Base-by-base conservation (phyloP, 2,113 vertebrate genomes). In the Pterophyllum scalare region DNA sequence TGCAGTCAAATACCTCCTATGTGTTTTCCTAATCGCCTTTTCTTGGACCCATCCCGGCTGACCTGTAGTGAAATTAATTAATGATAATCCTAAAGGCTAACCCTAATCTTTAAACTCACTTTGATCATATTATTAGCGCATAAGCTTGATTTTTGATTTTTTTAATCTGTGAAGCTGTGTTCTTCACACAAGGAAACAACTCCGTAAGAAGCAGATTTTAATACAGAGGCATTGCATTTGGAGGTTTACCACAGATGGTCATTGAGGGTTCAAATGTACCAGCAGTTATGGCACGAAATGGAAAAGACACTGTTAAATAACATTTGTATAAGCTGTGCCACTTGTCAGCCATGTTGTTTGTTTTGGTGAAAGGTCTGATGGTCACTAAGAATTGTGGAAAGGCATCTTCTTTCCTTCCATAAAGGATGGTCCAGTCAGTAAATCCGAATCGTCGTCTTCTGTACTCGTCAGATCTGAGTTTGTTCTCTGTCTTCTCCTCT, bases 21-120 rank as follows among this genome's bases (percentile, higher is more conserved):
- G n/a, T n/a, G n/a, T 70, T 70, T 20, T 70, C 24, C 64, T 12
- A 12, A 24, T 13, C 64, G 2, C 43, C 15, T 70, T 70, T 52
- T 31, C 24, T 20, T 52, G 65, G 65, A 52, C 65, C 43, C 10
- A 3, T 70, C 43, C 1, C 49, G 43, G 43, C 7, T 31, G 43
- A 70, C 65, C 43, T 70, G 43, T 52, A 70, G 43, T 70, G 17
- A 70, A 70, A 70, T 70, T 70, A 70, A 70, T 70, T 49, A 49
- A 70, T 52, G 65, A 70, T 70, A 52, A 52, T 70, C 65, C 43
- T 52, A 31, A 31, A 70, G 43, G 20, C 43, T 70, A 70, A 70
- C 31, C 65, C 43, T 15, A 46, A 15, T 15, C 14, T 46, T 15
- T 46, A 15, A 46, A 46, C 12, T 52, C 65, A 70, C 65, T 70